Base-by-base conservation (phyloP, 2,113 vertebrate species). In the Bubo scandiacus region DNA sequence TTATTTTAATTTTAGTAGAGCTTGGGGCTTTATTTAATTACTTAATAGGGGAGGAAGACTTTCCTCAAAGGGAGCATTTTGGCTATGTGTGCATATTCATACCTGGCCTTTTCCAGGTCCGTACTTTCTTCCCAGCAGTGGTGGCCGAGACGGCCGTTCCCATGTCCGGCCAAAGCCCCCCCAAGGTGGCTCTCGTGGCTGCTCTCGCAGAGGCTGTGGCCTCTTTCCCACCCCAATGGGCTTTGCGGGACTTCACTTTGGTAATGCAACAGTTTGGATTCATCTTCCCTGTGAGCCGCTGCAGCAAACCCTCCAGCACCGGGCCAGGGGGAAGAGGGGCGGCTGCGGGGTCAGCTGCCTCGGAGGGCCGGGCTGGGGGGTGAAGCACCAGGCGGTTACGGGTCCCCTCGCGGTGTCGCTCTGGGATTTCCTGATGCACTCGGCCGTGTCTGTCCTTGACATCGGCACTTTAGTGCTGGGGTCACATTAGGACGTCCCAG, bases 1-100 rank as follows among this genome's bases (percentile, higher is more conserved):
- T 96, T 95, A 90, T 92, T 96, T 96, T 94, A 95, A 95, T 90
- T 90, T 97, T 96, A 95, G 95, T 85, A 82, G 83, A 92, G 81
- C 95, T 93, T 0, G 42, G 77, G 78, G 86, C 75, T 91, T 92
- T 95, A 88, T 91, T 96, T 97, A 95, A 93, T 95, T 96, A 92
- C 95, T 95, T 95, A 96, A 80, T 90, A 81, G 73, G 67, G 61
- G 78, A 92, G 72, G 90, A 92, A 88, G 87, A 72, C 72, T 92
- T 67, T 72, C 83, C 83, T 94, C 83, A 92, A 89, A 88, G 52
- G 84, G 72, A 82, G 58, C 61, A 14, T 94, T 93, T 87, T 1
- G 10, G 85, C 84, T 86, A 18, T 34, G 38, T 17, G 11, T 59
- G 90, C 62, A 22, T 49, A 66, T 67, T 88, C 58, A 11, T 47